A percentile compares a stretch with the other conserved stretches of the same genome.
Evolutionary conservation across 2,797 vertebrate species (phyloP).

Genomic region (Typhlichthys eigenmanni): DNA sequence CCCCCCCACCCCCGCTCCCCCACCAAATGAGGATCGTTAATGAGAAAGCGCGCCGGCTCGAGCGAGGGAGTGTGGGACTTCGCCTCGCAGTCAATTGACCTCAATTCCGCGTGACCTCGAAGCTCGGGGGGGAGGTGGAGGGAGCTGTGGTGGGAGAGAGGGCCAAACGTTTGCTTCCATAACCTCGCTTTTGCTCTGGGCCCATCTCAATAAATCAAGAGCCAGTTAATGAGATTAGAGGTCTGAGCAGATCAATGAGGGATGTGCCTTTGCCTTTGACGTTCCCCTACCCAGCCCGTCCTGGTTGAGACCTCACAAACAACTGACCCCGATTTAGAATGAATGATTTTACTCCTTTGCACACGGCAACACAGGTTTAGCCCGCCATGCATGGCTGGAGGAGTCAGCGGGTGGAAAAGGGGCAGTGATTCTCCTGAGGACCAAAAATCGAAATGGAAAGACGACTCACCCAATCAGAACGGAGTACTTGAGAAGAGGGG

Average conservation of each 20-base stretch:
- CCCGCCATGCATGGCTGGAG: constrained; percentile 12
- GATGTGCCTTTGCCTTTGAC: constrained; percentile 41
- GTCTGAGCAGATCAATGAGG: constrained; percentile 67
- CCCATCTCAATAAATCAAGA: constrained; percentile 77
- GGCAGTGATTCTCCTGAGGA: neutral
- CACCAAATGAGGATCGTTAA: constrained; percentile 39
- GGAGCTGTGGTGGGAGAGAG: constrained; percentile 13
- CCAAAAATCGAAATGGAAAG: no score
- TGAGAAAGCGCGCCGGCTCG: constrained; percentile 45
- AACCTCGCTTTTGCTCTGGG: constrained; percentile 61
- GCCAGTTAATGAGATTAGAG: constrained; percentile 79
- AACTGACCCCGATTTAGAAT: constrained; percentile 62
- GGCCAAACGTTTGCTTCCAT: constrained; percentile 57
- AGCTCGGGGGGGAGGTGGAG: neutral
- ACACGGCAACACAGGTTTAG: constrained; percentile 40
- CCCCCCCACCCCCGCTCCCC: constrained; percentile 42
- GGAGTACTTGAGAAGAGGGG: constrained; percentile 3
- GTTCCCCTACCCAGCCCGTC: constrained; percentile 41
- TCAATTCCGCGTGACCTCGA: constrained; percentile 60
- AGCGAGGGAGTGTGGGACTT: constrained; percentile 46
- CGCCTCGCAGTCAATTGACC: constrained; percentile 71
- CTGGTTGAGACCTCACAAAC: constrained; percentile 31
- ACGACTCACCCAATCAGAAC: no score
- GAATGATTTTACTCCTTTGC: constrained; percentile 60
- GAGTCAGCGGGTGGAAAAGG: neutral